These are phyloP conservation scores for Bellardia pandia DNA, from an alignment of 2,888 invertebrate species.

Conservation along the genomic window DNA sequence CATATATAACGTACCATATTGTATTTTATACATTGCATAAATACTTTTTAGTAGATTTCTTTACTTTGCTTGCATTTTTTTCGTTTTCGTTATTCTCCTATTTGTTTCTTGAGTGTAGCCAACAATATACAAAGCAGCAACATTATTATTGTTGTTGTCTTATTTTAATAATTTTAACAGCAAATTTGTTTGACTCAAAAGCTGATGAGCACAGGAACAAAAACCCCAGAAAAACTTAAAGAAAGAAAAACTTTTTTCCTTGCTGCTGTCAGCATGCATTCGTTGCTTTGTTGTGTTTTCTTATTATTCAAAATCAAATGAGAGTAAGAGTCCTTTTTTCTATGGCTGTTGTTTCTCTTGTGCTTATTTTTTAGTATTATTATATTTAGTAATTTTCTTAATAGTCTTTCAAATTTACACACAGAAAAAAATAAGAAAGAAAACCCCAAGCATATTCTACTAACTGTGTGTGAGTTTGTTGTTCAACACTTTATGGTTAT, in stretches of 20 bases:
- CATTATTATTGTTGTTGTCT: conserved; percentile 43
- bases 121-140: conserved; percentile 11
- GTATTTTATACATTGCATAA: conserved; percentile 19
- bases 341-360: conserved; percentile 14
- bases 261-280: conserved; percentile 50
- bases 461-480: conserved; percentile 11
- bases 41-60: conserved; percentile 53
- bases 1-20: conserved; percentile 36
- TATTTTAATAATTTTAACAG: conserved; percentile 67
- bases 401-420: conserved; percentile 61
- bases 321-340: conserved; percentile 64
- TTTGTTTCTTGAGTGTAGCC: conserved; percentile 22
- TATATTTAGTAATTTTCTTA: conserved; percentile 64
- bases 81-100: not conserved
- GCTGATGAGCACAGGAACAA: conserved; percentile 39
- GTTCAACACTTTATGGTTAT: conserved; percentile 67
- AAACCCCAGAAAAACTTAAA: not conserved
- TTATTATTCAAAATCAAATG: conserved; percentile 57
- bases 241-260: conserved; percentile 26
- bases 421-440: not conserved
- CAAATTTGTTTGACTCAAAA: conserved; percentile 63
- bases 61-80: conserved; percentile 38
- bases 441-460: conserved; percentile 3
- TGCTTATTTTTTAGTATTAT: conserved; percentile 33
- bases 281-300: conserved; percentile 44